phyloP scores from a whole-genome alignment of 2,888 invertebrate species.

The Carabus problematicus region DNA sequence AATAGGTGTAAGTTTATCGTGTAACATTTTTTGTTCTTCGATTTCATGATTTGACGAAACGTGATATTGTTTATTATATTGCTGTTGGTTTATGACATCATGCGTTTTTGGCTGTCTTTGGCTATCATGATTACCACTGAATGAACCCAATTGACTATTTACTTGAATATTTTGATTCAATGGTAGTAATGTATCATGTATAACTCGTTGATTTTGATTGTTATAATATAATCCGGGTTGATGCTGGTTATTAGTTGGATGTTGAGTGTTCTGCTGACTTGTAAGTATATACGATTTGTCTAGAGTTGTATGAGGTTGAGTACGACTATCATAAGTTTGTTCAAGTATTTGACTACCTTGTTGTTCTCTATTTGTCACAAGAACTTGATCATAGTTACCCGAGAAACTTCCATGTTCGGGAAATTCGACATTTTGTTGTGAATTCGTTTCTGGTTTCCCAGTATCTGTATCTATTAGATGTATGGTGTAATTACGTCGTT shows the following conservation, averaged over 20 bases:
- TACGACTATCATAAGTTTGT: too few species aligned
- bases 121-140: not conserved
- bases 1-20: too few species aligned
- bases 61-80: too few species aligned
- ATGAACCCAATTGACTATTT: constrained; percentile 1
- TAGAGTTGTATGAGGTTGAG: too few species aligned
- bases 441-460: not conserved
- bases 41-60: too few species aligned
- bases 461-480: not conserved
- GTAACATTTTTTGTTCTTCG: too few species aligned
- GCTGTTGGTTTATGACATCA: too few species aligned
- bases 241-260: constrained; percentile 1
- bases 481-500: not conserved
- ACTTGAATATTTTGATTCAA: constrained; percentile 15
- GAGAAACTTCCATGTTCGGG: not conserved
- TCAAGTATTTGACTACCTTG: too few species aligned
- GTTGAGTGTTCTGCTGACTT: too few species aligned
- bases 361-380: not conserved
- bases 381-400: not conserved
- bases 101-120: too few species aligned
- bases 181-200: constrained; percentile 23
- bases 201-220: not conserved
- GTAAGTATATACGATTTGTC: too few species aligned
- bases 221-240: not conserved
- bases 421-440: not conserved